Conservation (phyloP, 2,113 vertebrate species). For the Dendrocopos noguchii region DNA sequence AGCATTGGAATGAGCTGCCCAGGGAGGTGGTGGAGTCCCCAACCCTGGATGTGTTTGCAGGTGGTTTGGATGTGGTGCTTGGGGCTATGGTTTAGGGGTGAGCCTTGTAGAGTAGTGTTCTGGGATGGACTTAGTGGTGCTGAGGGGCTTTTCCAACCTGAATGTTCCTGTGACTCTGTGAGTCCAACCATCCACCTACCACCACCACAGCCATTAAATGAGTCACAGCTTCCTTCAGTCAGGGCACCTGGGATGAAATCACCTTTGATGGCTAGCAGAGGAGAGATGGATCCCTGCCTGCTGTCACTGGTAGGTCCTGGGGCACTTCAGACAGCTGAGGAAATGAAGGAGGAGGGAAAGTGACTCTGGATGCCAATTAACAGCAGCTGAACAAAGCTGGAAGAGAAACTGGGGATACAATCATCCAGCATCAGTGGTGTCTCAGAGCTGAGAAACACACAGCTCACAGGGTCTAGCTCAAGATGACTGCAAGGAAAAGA, state of each 20-base stretch:
- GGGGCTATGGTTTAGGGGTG: too few relatives aligned
- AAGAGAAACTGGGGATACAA: neutral
- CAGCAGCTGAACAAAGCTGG: accelerated
- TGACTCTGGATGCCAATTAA: neutral
- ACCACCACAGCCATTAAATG: too few relatives aligned
- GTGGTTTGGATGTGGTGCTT: too few relatives aligned
- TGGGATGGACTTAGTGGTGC: too few relatives aligned
- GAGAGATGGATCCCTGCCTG: neutral
- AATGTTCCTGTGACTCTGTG: neutral
- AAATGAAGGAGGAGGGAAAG: neutral
- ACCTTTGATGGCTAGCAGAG: neutral
- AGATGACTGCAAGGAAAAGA: neutral
- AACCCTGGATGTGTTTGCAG: too few relatives aligned
- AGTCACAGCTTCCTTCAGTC: neutral
- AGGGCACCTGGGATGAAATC: neutral
- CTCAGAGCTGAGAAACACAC: neutral
- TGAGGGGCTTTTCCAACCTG: too few relatives aligned
- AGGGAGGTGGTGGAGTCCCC: too few relatives aligned
- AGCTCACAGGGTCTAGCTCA: neutral
- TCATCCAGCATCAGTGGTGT: neutral
- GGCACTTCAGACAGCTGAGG: neutral
- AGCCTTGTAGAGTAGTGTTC: too few relatives aligned
- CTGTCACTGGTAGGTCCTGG: neutral
- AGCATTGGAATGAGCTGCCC: too few relatives aligned
- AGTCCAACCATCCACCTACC: too few relatives aligned